A percentile compares a stretch with the other conserved stretches of the same genome.
Conservation (phyloP, 2,797 vertebrate genomes). For the Salarias fasciatus region DNA sequence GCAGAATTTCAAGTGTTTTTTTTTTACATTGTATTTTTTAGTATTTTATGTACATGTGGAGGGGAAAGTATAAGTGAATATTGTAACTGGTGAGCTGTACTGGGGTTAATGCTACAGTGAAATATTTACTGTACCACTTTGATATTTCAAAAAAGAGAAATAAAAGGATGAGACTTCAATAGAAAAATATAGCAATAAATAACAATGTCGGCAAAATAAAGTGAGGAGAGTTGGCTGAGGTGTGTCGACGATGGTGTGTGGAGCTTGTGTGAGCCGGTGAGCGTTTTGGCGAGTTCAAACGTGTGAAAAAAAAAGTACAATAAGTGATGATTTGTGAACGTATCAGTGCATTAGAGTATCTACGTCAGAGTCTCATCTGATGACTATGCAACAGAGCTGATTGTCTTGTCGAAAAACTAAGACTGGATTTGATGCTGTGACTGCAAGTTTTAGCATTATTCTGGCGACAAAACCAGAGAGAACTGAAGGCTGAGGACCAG, state of each 20-base stretch:
- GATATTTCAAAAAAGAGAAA: slow-evolving; percentile 76
- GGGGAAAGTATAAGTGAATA: slow-evolving; percentile 77
- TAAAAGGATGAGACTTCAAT: slow-evolving; percentile 43
- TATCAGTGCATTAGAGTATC: slow-evolving; percentile 71
- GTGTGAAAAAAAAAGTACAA: slow-evolving; percentile 31
- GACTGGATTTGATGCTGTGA: slow-evolving; percentile 35
- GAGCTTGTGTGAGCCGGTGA: slow-evolving; percentile 70
- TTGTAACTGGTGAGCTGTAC: slow-evolving; percentile 87
- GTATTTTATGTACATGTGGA: slow-evolving; percentile 79
- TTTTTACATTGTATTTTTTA: slow-evolving; percentile 21
- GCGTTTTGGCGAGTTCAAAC: slow-evolving; percentile 80
- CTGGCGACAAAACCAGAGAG: background rate
- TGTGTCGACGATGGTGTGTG: slow-evolving; percentile 67
- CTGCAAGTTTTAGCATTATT: slow-evolving; percentile 9
- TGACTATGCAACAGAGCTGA: slow-evolving; percentile 64
- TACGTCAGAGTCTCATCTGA: slow-evolving; percentile 58
- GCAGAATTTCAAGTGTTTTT: slow-evolving; percentile 87
- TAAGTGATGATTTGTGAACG: slow-evolving; percentile 69
- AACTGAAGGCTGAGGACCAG: slow-evolving; percentile 21
- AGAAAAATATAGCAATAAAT: slow-evolving; percentile 71
- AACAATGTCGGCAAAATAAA: slow-evolving; percentile 49
- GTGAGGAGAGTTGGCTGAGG: slow-evolving; percentile 57
- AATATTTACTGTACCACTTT: slow-evolving; percentile 79
- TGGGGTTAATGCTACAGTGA: slow-evolving; percentile 80
- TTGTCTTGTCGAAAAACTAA: slow-evolving; percentile 74